Evolutionary conservation across 2,797 vertebrate genomes (phyloP), one percentile per base, ranked within the genome.

Genomic region (Tinamus major): DNA sequence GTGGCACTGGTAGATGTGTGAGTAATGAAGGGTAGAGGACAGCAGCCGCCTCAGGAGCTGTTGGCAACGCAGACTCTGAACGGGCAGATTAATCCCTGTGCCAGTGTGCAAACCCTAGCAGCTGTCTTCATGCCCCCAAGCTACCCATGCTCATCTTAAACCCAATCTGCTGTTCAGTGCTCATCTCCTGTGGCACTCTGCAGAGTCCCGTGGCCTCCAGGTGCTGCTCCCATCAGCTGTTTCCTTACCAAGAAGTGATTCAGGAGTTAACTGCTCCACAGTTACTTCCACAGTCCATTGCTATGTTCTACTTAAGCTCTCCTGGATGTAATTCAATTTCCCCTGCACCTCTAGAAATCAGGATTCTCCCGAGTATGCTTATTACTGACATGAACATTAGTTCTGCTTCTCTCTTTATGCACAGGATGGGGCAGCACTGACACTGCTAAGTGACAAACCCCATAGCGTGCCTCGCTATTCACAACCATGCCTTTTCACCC

Each of bases 41-140:
- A 91, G 70, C 78, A 91, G 68, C 70, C 2, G 55, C 83, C 92
- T 63, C 55, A 5, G 80, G 83, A 95, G 75, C 61, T 88, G 49
- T 64, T 67, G 58, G 75, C 83, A 92, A 13, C 8, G 12, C 13
- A 35, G 21, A 63, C 37, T 55, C 55, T 55, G 85, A 77, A 35
- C 58, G 20, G 62, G 16, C 68, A 23, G 35, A 58, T 53, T 13
- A 71, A 79, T 68, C 62, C 37, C 29, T 0, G 2, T 27, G 15
- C 61, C 56, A 16, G 41, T 37, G 23, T 79, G 51, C 49, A 51
- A 39, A 19, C 44, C 48, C 58, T 17, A 23, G 0, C 20, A 71
- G 33, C 39, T 48, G 26, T n/a, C 71, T 51, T n/a, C 31, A 4
- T 56, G 24, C 24, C 27, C 41, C 10, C 24, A 24, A 3, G 44